phyloP scores from a whole-genome alignment of 2,888 invertebrate genomes.

The Campoplex nolae region DNA sequence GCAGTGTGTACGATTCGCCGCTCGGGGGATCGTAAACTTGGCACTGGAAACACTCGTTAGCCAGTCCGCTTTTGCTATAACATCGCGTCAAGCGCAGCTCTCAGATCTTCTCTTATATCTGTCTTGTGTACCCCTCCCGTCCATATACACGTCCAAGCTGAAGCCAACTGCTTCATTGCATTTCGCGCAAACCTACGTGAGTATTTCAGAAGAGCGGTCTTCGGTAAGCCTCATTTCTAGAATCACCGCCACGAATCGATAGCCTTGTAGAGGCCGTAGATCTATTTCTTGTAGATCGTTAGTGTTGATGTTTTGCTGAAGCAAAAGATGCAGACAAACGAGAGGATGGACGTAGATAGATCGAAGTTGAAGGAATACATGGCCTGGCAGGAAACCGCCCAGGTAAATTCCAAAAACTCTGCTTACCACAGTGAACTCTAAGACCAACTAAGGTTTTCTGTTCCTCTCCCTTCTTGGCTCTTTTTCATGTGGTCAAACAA shows the following conservation, averaged over 20 bases:
- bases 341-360: constrained; percentile 39
- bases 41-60: constrained; percentile 71
- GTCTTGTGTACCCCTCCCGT: constrained; percentile 24
- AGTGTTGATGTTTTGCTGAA: constrained; percentile 63
- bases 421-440: constrained; percentile 50
- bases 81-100: constrained; percentile 58
- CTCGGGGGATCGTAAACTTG: constrained; percentile 72
- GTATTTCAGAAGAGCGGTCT: constrained; percentile 39
- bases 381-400: constrained; percentile 59
- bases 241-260: constrained; percentile 66
- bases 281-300: constrained; percentile 64
- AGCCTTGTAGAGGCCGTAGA: constrained; percentile 56
- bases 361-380: constrained; percentile 12
- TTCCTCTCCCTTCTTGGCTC: not conserved
- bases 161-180: constrained; percentile 33
- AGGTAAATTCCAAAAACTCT: constrained; percentile 65
- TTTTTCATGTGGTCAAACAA: constrained; percentile 34
- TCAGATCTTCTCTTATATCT: constrained; percentile 51
- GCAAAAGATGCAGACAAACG: constrained; percentile 57
- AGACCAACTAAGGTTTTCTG: constrained; percentile 49
- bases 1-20: constrained; percentile 62
- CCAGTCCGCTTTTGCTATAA: constrained; percentile 59
- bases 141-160: constrained; percentile 2
- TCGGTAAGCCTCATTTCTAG: constrained; percentile 59
- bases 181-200: constrained; percentile 38